These are phyloP conservation scores for Eristalinus sepulchralis DNA, from an alignment of 2,888 invertebrate species.

Conservation along the genomic window DNA sequence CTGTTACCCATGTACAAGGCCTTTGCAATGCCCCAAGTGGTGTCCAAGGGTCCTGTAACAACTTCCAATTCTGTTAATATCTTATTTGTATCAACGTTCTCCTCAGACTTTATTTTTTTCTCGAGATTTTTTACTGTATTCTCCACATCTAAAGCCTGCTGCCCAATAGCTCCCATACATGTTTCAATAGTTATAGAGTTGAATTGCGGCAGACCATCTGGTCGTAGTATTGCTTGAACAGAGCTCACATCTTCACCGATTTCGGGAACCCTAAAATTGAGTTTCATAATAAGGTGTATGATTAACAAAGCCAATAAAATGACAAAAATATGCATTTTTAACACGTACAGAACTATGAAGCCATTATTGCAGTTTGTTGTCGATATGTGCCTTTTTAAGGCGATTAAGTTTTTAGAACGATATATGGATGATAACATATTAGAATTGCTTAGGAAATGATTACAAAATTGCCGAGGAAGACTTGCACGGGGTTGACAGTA, in stretches of 20 bases:
- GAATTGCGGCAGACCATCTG: conserved; percentile 89
- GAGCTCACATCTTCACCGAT: conserved; percentile 91
- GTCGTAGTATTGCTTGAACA: conserved; percentile 87
- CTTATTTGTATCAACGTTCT: conserved; percentile 82
- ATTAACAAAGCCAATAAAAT: background rate
- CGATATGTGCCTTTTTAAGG: conserved; percentile 46
- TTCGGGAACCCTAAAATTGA: conserved; percentile 86
- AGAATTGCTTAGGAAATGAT: background rate
- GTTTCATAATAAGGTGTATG: conserved; percentile 38
- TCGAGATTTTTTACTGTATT: conserved; percentile 87
- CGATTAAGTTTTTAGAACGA: conserved; percentile 19
- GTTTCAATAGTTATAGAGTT: conserved; percentile 90
- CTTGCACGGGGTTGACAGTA: conserved; percentile 1
- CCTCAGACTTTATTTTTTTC: conserved; percentile 80
- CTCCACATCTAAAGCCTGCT: conserved; percentile 91
- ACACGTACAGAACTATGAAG: conserved; percentile 87
- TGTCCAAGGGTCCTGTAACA: conserved; percentile 87
- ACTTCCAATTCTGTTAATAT: conserved; percentile 90
- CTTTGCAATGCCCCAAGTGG: conserved; percentile 94
- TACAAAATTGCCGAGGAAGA: background rate
- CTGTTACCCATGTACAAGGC: conserved; percentile 90
- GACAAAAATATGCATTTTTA: background rate
- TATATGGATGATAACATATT: conserved; percentile 52
- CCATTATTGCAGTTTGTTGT: conserved; percentile 78
- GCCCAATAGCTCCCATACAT: conserved; percentile 91